Conservation (phyloP, 37 sponge, comb jelly and placozoan genomes). For the Tethya wilhelma region DNA sequence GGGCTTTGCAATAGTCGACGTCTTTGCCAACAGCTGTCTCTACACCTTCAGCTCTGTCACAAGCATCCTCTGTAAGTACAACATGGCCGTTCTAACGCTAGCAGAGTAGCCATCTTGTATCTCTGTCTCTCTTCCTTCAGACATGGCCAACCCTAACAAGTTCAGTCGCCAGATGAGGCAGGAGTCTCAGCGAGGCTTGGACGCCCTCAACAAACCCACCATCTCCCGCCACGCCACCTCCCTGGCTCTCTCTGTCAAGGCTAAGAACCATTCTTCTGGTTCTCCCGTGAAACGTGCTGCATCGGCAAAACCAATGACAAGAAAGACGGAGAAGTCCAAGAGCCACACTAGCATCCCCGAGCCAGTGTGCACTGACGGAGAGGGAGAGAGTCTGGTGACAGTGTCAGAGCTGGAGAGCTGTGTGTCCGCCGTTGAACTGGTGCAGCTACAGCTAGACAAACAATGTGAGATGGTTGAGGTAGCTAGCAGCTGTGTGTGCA, state of each 20-base stretch:
- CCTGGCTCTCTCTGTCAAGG: neutral
- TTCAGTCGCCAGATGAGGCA: constrained; percentile 9
- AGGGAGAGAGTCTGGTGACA: neutral
- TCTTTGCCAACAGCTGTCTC: constrained; percentile 19
- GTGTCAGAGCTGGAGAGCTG: constrained; percentile 31
- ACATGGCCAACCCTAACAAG: constrained; percentile 16
- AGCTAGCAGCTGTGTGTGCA: neutral
- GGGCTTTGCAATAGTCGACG: constrained; percentile 46
- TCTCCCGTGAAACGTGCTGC: neutral
- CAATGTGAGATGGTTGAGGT: constrained; percentile 23
- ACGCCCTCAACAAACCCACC: neutral
- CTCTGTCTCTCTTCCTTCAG: neutral
- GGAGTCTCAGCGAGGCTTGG: neutral
- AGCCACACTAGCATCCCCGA: neutral
- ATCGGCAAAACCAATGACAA: neutral
- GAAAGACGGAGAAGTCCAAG: neutral
- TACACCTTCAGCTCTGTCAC: constrained; percentile 28
- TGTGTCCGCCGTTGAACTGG: constrained; percentile 27
- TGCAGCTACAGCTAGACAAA: constrained; percentile 43
- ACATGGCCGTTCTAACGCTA: neutral
- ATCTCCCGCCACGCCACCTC: constrained; percentile 20
- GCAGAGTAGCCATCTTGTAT: too few relatives aligned
- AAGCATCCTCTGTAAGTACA: constrained; percentile 55
- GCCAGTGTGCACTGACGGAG: neutral
- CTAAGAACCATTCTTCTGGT: neutral